Base-by-base conservation (phyloP, 2,888 invertebrate genomes). In the Lobophora halterata region DNA sequence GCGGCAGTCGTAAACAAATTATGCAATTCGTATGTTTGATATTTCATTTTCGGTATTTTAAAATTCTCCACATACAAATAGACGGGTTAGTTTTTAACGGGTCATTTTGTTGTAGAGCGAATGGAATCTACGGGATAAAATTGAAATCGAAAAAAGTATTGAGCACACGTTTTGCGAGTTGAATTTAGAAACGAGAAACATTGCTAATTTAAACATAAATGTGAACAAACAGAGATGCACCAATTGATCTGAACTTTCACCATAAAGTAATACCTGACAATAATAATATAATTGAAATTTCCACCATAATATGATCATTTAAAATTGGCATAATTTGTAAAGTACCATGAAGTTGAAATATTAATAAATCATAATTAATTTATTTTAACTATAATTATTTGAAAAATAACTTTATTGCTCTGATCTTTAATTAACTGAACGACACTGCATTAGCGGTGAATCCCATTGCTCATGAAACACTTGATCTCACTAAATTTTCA, bases 61-160 rank as follows among this genome's bases (percentile, higher is more conserved):
- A 42, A 13, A 26, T 52, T 39, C 41, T 31, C 70, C 61, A 18
- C 33, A 70, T 71, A 72, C 63, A 65, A 65, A 71, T 68, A n/a
- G n/a, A n/a, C n/a, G 36, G 46, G 37, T 42, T 42, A 46, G 33
- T 33, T 44, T 28, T 30, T 33, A 46, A 40, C 33, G 27, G 31
- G 45, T 28, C 20, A 21, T 28, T 18, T 28, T 29, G 46, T 37
- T 50, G 49, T 35, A 46, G 45, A 45, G 52, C 61, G 54, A 62
- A 68, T 53, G 49, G 47, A 61, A 42, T 49, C 49, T 32, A 61
- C 58, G 52, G 65, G 68, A 72, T 63, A 58, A 62, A 52, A 64
- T 60, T 55, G 62, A 49, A 65, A 65, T 44, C 53, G 45, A 20
- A 75, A 74, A 74, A 69, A 64, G 57, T 56, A 77, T 67, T 30